A percentile compares a stretch with the other conserved stretches of the same genome.
Evolutionary conservation across 2,888 invertebrate genomes (phyloP).

Genomic region (Sminthurinus aureus): DNA sequence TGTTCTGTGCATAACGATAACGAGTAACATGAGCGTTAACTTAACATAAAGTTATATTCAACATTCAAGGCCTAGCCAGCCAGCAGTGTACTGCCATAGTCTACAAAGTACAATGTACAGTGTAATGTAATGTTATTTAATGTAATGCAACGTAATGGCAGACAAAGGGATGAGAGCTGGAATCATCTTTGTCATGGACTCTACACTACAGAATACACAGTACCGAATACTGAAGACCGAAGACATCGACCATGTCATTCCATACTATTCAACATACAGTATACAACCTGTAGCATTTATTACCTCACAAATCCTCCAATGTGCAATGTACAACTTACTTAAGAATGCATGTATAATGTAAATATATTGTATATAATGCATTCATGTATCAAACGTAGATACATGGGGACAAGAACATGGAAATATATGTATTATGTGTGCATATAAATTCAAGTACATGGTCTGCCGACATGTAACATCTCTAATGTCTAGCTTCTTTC

Average conservation of each 20-base stretch:
- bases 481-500: too few species aligned
- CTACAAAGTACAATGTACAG: too few species aligned
- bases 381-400: too few species aligned
- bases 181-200: neutral
- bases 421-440: too few species aligned
- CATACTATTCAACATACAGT: too few species aligned
- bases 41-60: neutral
- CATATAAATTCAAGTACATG: too few species aligned
- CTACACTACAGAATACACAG: neutral
- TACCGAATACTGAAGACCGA: too few species aligned
- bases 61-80: neutral
- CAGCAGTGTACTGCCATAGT: too few species aligned
- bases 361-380: too few species aligned
- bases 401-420: too few species aligned
- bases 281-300: constrained; percentile 36
- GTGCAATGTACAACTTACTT: neutral
- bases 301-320: constrained; percentile 28
- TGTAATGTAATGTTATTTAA: neutral
- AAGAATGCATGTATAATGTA: neutral
- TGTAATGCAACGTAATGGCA: neutral
- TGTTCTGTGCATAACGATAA: neutral
- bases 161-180: neutral
- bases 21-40: neutral
- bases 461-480: too few species aligned
- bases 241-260: neutral